phyloP scores from a whole-genome alignment of 2,888 invertebrate genomes.

The Drymonia ruficornis region DNA sequence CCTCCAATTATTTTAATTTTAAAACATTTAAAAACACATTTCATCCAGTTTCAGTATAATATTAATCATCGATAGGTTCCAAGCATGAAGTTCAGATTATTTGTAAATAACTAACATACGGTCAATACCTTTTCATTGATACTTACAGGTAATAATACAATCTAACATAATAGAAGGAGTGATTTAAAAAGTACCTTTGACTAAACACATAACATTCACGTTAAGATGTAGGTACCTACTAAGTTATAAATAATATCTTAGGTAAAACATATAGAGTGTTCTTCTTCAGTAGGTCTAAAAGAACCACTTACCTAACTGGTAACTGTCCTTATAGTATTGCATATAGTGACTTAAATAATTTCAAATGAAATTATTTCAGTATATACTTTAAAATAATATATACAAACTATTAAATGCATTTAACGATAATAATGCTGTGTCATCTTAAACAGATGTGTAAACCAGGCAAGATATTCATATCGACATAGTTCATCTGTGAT shows the following conservation, averaged over 20 bases:
- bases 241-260: too few species aligned
- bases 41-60: background rate
- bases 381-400: slow-evolving; percentile 39
- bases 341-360: slow-evolving; percentile 22
- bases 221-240: background rate
- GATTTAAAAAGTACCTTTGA: background rate
- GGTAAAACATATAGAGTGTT: background rate
- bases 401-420: slow-evolving; percentile 54
- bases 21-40: background rate
- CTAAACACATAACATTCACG: background rate
- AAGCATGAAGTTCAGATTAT: background rate
- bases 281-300: slow-evolving; percentile 10
- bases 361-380: slow-evolving; percentile 31
- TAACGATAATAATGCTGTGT: slow-evolving; percentile 43
- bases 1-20: background rate
- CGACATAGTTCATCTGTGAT: slow-evolving; percentile 40
- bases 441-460: slow-evolving; percentile 20
- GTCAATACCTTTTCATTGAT: background rate
- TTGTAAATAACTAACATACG: background rate
- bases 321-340: slow-evolving; percentile 26
- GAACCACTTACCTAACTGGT: slow-evolving; percentile 33
- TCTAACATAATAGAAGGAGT: background rate
- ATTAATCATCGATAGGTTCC: background rate
- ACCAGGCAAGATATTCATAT: slow-evolving; percentile 55
- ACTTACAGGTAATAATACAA: background rate